Base-by-base conservation (phyloP, 2,888 invertebrate species). In the Stenurella melanura region DNA sequence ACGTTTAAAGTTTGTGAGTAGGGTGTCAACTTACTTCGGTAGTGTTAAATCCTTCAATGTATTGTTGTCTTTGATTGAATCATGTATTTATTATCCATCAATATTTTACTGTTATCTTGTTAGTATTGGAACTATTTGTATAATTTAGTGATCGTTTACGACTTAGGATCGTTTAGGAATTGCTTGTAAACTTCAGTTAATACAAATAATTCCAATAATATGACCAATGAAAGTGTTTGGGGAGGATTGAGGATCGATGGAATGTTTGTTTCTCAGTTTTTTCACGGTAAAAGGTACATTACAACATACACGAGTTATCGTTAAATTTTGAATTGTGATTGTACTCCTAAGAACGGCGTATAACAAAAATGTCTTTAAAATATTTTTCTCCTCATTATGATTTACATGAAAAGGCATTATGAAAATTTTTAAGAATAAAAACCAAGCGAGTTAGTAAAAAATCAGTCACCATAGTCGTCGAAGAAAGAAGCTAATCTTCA, bases 21-120 rank as follows among this genome's bases (percentile, higher is more conserved):
- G 80, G 84, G 87, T 87, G 88, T 87, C 81, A 87, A 89, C 89
- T 89, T 89, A 89, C 89, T 88, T 88, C 84, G 85, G 78, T 82
- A 86, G 88, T 88, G 88, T 89, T 87, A 86, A 84, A 83, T 88
- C 87, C 88, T 83, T 86, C 85, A 80, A 85, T 85, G 86, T 87
- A 85, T 85, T 81, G 85, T 83, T 86, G 85, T 86, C 86, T 86
- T 86, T 85, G 81, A 84, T 84, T 85, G 83, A 83, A 85, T 86
- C 79, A 85, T 84, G 84, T 84, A 83, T 57, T 76, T 84, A 83
- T 57, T 76, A 76, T 75, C 74, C 76, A 74, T 57, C 60, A 57
- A 66, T 60, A 71, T 74, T 76, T 73, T 61, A 70, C 42, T 74
- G 72, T 71, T 69, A 73, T 58, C 64, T 67, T 75, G 75, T 74